Conservation (phyloP, 2,888 invertebrate genomes). For the Troglohyphantes excavatus region DNA sequence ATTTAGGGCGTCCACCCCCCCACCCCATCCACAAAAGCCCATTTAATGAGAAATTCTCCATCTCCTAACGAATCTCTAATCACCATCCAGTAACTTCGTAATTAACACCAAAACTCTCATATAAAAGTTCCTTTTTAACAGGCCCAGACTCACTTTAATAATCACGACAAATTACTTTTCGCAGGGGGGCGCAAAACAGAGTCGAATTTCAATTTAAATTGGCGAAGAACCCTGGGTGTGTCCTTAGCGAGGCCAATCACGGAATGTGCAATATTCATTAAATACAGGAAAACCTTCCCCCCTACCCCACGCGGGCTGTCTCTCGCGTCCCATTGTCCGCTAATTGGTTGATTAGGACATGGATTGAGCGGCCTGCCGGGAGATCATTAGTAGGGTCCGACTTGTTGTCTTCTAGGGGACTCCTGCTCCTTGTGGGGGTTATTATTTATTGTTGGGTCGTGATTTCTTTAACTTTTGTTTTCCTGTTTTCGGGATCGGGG, state of each 20-base stretch:
- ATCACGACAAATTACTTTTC: constrained; percentile 72
- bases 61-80: constrained; percentile 75
- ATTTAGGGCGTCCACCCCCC: constrained; percentile 42
- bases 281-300: constrained; percentile 25
- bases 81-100: constrained; percentile 68
- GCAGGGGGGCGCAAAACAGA: constrained; percentile 63
- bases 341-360: constrained; percentile 77
- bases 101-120: constrained; percentile 76
- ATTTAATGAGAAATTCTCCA: constrained; percentile 74
- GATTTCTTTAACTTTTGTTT: constrained; percentile 17
- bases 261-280: constrained; percentile 69
- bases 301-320: not conserved
- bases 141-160: constrained; percentile 40
- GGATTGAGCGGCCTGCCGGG: constrained; percentile 61
- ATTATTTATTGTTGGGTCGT: not conserved
- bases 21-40: constrained; percentile 46
- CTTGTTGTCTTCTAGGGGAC: constrained; percentile 24
- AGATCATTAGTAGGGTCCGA: constrained; percentile 55
- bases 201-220: constrained; percentile 77
- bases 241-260: constrained; percentile 72
- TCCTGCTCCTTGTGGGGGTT: not conserved
- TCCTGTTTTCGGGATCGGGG: not conserved
- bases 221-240: constrained; percentile 22
- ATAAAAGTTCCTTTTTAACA: constrained; percentile 65
- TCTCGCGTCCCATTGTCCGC: constrained; percentile 68